phyloP scores from a whole-genome alignment of 2,888 invertebrate species.

The Physocephala rufipes region DNA sequence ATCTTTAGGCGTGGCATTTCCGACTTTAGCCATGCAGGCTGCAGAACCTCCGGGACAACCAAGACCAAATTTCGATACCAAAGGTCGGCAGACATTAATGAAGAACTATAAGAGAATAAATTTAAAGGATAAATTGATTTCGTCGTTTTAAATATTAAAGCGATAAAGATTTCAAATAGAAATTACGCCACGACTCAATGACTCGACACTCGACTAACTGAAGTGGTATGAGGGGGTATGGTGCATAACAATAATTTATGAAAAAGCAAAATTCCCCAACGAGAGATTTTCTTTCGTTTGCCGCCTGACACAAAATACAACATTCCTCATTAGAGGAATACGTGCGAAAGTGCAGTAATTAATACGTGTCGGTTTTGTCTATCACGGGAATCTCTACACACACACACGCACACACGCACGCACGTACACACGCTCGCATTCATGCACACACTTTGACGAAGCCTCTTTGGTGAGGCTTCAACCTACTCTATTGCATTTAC shows the following conservation, averaged over 20 bases:
- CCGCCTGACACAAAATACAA: background rate
- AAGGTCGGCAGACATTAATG: slow-evolving; percentile 65
- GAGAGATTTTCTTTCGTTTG: background rate
- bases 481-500: slow-evolving; percentile 48
- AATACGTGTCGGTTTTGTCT: background rate
- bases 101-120: slow-evolving; percentile 54
- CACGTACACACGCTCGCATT: background rate
- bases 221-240: background rate
- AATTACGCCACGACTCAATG: too few species aligned
- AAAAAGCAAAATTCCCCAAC: background rate
- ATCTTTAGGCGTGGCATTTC: slow-evolving; percentile 57
- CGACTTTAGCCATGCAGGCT: slow-evolving; percentile 61
- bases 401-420: background rate
- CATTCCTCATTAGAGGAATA: slow-evolving; percentile 2
- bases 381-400: too few species aligned
- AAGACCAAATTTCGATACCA: slow-evolving; percentile 63
- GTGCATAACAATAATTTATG: background rate
- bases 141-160: too few species aligned
- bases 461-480: too few species aligned
- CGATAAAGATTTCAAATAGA: too few species aligned
- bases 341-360: background rate
- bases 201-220: too few species aligned
- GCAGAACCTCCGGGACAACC: slow-evolving; percentile 64
- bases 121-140: slow-evolving; percentile 35
- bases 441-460: background rate